Evolutionary conservation across 2,113 vertebrate species (phyloP).

Genomic region (Saccopteryx leptura): DNA sequence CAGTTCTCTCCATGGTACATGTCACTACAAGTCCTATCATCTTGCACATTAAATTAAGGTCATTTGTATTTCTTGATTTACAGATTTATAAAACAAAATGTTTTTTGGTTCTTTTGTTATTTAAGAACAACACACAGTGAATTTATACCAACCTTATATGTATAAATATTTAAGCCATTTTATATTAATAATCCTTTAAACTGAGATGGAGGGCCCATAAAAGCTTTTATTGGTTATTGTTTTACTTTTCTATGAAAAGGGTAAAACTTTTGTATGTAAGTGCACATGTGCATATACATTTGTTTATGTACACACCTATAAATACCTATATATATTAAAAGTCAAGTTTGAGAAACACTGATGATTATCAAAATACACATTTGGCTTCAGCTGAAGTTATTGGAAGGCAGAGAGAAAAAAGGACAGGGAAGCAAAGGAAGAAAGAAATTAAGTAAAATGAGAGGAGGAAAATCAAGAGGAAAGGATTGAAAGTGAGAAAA

Average conservation of each 20-base stretch:
- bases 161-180: conserved; percentile 32
- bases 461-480: background rate
- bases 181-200: conserved; percentile 28
- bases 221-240: background rate
- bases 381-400: background rate
- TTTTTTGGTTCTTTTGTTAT: background rate
- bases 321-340: background rate
- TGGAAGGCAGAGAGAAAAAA: background rate
- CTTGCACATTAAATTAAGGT: background rate
- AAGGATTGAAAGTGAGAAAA: background rate
- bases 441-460: background rate
- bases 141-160: background rate
- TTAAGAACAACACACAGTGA: background rate
- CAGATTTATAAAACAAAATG: background rate
- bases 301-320: background rate
- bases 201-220: background rate
- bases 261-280: background rate
- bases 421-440: background rate
- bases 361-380: background rate
- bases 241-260: conserved; percentile 14
- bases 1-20: background rate
- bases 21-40: background rate
- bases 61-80: conserved; percentile 36
- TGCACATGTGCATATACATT: background rate
- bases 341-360: background rate